Percentiles rank a stretch among this genome's conserved stretches.
Conservation (phyloP, 2,888 invertebrate species). For the Dasypolia templi region DNA sequence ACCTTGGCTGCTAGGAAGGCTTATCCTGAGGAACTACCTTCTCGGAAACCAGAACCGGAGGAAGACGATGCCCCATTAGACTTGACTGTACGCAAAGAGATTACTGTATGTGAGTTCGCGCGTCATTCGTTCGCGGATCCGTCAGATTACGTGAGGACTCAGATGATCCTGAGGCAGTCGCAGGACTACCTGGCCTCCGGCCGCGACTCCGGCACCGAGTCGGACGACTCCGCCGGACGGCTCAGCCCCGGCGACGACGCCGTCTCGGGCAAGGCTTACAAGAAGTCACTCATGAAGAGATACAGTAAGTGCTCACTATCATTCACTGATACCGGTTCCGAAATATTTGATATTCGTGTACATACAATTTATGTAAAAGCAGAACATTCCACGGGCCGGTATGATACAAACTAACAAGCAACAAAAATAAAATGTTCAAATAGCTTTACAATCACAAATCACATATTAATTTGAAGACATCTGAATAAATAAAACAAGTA, state of each 20-base stretch:
- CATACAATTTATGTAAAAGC: not conserved
- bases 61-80: constrained; percentile 94
- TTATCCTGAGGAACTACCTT: constrained; percentile 81
- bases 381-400: not conserved
- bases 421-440: constrained; percentile 11
- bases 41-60: constrained; percentile 70
- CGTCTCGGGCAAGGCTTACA: constrained; percentile 93
- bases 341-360: constrained; percentile 1
- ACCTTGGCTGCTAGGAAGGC: constrained; percentile 89
- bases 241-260: constrained; percentile 91
- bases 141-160: constrained; percentile 87
- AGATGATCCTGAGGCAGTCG: constrained; percentile 88
- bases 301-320: constrained; percentile 94
- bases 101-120: constrained; percentile 88
- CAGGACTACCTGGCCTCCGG: constrained; percentile 88
- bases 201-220: constrained; percentile 94
- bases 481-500: constrained; percentile 23
- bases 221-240: constrained; percentile 94
- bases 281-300: constrained; percentile 97
- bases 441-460: constrained; percentile 38
- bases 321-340: constrained; percentile 9
- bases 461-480: constrained; percentile 34
- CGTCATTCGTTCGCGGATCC: constrained; percentile 88
- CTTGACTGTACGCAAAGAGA: constrained; percentile 92
- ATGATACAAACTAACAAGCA: constrained; percentile 4